Base-by-base conservation (phyloP, 2,113 vertebrate genomes). In the Oryzias celebensis region DNA sequence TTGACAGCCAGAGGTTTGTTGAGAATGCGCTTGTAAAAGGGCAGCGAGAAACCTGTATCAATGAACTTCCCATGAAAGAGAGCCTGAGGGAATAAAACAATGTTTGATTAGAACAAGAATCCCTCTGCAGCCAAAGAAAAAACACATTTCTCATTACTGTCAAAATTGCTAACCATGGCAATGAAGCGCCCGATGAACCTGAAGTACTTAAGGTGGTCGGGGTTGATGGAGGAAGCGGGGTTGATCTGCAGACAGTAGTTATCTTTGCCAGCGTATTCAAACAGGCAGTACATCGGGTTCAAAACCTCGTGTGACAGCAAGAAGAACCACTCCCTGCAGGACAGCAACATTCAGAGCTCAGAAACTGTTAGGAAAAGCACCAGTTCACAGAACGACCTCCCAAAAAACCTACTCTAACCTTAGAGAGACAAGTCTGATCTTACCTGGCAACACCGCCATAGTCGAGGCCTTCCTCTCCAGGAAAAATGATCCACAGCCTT, bases 241-340 rank as follows among this genome's bases (percentile, higher is more conserved):
- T 99, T 99, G 85, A 99, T 99, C 87, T 99, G 97, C 73, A 99
- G 93, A 85, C 96, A 96, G 92, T 99, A 99, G 91, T 98, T 99
- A 89, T 99, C 96, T 79, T 99, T 99, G 28, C 97, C 96, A 67
- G 96, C 97, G 65, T 99, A 99, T 91, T 99, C 96, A 88, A 99
- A 99, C 84, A 99, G 92, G 92, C 97, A 99, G 90, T 99, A 99
- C 97, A 99, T 99, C 73, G 97, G 97, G 86, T 99, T 99, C 90
- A 99, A 83, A 70, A 99, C 97, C 81, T 99, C 97, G 42, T 99
- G 97, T 63, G 97, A 99, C 80, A 99, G 91, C 22, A 99, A 93
- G 92, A 99, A 99, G 91, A 99, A 99, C 97, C 97, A 98, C 81
- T 99, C 97, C 89, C 97, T 98, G 92, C 50, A 55, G 59, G 51